Conservation (phyloP, 2,888 invertebrate species). For the Cyrtodaria siliqua region DNA sequence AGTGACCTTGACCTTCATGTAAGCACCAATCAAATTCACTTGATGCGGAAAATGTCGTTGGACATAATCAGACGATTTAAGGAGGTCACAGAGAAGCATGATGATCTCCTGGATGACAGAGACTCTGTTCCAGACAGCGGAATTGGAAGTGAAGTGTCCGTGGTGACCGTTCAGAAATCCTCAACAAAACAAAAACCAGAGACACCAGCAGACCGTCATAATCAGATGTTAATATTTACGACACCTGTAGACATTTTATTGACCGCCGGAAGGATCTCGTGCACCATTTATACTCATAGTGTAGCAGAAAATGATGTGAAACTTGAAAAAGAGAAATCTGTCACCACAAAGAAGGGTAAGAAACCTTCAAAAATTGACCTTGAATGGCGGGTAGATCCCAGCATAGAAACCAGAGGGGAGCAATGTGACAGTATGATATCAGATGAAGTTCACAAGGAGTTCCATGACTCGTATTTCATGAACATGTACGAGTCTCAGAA, state of each 20-base stretch:
- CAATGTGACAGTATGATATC: neutral
- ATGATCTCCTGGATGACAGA: constrained; percentile 2
- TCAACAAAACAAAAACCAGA: neutral
- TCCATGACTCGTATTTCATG: constrained; percentile 55
- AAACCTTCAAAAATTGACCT: constrained; percentile 32
- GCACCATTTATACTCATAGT: constrained; percentile 87
- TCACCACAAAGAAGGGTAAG: constrained; percentile 21
- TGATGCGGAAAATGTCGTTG: constrained; percentile 87
- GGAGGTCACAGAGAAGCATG: constrained; percentile 21
- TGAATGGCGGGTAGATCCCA: constrained; percentile 51
- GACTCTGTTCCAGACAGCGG: constrained; percentile 85
- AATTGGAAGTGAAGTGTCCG: constrained; percentile 87
- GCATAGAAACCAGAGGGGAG: constrained; percentile 9
- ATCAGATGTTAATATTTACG: neutral
- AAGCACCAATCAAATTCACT: constrained; percentile 90
- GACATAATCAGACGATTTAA: constrained; percentile 70
- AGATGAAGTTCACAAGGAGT: neutral
- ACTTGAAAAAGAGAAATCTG: constrained; percentile 15
- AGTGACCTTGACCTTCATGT: constrained; percentile 92
- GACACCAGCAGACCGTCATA: no score
- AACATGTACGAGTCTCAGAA: constrained; percentile 47
- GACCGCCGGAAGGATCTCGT: constrained; percentile 89
- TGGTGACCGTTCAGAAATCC: constrained; percentile 12
- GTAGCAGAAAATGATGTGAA: constrained; percentile 35
- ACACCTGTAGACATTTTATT: constrained; percentile 88